Evolutionary conservation across 2,888 invertebrate species (phyloP).

Genomic region (Hypsopygia costalis): DNA sequence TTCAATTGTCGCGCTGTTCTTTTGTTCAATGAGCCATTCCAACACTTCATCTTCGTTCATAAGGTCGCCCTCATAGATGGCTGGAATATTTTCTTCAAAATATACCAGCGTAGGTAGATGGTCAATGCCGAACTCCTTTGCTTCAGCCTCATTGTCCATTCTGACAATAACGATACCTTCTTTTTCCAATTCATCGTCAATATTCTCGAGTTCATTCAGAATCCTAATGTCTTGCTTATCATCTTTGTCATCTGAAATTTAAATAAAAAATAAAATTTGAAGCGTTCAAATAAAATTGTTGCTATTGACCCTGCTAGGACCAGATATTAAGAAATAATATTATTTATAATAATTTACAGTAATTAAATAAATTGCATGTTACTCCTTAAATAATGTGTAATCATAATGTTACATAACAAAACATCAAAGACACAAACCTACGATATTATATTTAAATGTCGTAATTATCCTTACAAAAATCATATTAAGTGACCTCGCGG

Average conservation of each 20-base stretch:
- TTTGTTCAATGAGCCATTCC: conserved; percentile 93
- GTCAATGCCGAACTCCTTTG: conserved; percentile 94
- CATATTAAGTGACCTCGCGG: no score
- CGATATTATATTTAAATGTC: no score
- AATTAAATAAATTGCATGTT: no score
- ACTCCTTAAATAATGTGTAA: no score
- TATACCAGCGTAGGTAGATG: conserved; percentile 92
- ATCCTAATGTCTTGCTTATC: conserved; percentile 94
- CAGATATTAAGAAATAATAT: no score
- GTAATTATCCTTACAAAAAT: no score
- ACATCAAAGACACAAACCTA: no score
- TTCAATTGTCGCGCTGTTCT: conserved; percentile 94
- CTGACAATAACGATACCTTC: conserved; percentile 95
- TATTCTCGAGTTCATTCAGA: conserved; percentile 93
- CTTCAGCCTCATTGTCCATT: conserved; percentile 93
- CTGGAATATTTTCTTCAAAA: conserved; percentile 95
- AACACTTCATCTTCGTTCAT: conserved; percentile 95
- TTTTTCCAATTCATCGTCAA: conserved; percentile 94
- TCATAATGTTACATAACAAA: no score
- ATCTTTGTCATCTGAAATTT: conserved; percentile 88
- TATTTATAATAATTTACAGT: no score
- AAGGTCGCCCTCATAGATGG: conserved; percentile 94
- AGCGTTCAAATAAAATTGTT: conserved; percentile 3
- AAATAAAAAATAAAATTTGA: conserved; percentile 2
- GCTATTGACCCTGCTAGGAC: no score